Conservation (phyloP, 2,888 invertebrate genomes). For the Stenotaenia linearis region DNA sequence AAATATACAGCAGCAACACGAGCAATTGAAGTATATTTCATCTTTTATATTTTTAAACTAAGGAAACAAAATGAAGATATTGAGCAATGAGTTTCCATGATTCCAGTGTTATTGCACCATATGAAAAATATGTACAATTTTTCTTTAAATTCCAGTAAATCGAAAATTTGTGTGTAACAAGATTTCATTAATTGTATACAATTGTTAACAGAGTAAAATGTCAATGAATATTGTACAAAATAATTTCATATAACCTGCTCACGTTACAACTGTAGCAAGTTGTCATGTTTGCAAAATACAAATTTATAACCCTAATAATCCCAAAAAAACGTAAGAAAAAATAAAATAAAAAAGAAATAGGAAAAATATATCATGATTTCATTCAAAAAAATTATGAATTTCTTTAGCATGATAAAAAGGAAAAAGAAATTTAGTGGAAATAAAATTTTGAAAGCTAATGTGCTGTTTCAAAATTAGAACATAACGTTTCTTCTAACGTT, state of each 20-base stretch:
- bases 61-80: neutral
- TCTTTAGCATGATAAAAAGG: neutral
- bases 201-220: neutral
- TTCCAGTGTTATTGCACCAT: neutral
- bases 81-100: neutral
- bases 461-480: neutral
- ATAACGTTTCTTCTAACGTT: conserved; percentile 33
- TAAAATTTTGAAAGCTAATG: neutral
- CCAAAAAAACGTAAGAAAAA: neutral
- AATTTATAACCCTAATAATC: neutral
- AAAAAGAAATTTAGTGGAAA: neutral
- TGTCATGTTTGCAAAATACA: neutral
- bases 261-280: neutral
- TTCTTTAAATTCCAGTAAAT: neutral
- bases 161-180: neutral
- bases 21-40: neutral
- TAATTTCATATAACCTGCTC: neutral
- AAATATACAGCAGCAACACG: neutral
- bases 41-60: neutral
- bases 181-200: neutral
- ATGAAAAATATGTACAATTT: neutral
- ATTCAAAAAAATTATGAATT: neutral
- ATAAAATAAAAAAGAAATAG: neutral
- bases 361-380: neutral
- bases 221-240: neutral